phyloP scores from a whole-genome alignment of 1,140 invertebrate genomes.

The Philaenus spumarius region DNA sequence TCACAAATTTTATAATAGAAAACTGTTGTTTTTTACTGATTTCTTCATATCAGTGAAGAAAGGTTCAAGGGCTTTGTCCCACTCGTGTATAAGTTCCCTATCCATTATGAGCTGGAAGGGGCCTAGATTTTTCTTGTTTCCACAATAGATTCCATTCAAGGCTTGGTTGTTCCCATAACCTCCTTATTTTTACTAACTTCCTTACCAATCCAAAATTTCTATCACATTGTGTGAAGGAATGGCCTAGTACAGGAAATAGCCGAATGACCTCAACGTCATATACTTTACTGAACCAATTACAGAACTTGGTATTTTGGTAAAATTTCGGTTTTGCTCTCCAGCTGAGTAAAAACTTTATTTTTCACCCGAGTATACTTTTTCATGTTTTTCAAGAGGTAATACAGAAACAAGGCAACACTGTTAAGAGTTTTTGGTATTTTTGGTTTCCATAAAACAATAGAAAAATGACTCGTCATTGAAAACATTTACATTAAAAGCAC shows the following conservation, averaged over 20 bases:
- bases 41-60: constrained; percentile 3
- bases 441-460: too few species aligned
- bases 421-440: too few species aligned
- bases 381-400: too few species aligned
- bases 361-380: too few species aligned
- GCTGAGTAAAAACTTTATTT: constrained; percentile 7
- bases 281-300: constrained; percentile 15
- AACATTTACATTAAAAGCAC: too few species aligned
- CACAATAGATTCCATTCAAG: constrained; percentile 15
- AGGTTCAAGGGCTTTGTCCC: constrained; percentile 12
- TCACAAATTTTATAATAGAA: background rate
- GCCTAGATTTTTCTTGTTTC: constrained; percentile 3
- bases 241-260: constrained; percentile 23
- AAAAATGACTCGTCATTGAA: too few species aligned
- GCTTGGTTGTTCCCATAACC: constrained; percentile 17
- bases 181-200: constrained; percentile 20
- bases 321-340: constrained; percentile 16
- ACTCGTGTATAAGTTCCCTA: constrained; percentile 12
- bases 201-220: constrained; percentile 25
- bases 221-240: constrained; percentile 26
- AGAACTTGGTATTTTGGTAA: constrained; percentile 15
- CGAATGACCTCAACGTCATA: constrained; percentile 17
- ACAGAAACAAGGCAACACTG: too few species aligned
- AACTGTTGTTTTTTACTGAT: background rate
- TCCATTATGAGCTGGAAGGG: constrained; percentile 17